Evolutionary conservation across 1,140 invertebrate species (phyloP).

Genomic region (Drosophila tristis): DNA sequence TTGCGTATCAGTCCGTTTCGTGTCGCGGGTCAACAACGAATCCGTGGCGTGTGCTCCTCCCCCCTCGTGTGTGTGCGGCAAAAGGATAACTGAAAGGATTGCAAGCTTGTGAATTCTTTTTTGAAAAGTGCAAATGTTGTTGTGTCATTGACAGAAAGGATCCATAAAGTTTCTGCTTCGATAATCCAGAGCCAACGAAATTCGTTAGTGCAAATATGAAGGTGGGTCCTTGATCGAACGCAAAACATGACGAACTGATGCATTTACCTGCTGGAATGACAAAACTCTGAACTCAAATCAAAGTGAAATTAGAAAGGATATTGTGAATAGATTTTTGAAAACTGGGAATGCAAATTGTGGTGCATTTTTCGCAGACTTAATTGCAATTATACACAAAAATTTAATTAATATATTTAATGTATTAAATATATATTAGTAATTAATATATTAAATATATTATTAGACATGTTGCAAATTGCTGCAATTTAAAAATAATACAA

Average conservation of each 20-base stretch:
- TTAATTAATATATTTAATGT: too few species aligned
- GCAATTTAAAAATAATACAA: too few species aligned
- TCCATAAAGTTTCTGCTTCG: constrained; percentile 9
- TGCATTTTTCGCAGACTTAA: too few species aligned
- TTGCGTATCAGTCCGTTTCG: constrained; percentile 10
- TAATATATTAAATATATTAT: too few species aligned
- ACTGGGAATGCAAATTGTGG: too few species aligned
- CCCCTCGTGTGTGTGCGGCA: not conserved
- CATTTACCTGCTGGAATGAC: too few species aligned
- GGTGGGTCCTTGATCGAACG: constrained; percentile 51
- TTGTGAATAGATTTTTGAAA: too few species aligned
- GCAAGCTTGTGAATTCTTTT: constrained; percentile 45
- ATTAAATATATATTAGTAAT: too few species aligned
- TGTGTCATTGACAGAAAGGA: constrained; percentile 25
- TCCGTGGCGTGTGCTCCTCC: constrained; percentile 6
- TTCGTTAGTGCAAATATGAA: constrained; percentile 63
- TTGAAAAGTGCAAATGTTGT: constrained; percentile 53
- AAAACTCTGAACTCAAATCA: too few species aligned
- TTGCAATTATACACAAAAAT: too few species aligned
- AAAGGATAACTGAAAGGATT: constrained; percentile 32
- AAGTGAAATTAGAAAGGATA: too few species aligned
- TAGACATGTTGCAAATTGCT: too few species aligned
- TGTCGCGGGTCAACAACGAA: not conserved
- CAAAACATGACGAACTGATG: not conserved
- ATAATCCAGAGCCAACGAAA: constrained; percentile 5